A percentile compares a stretch with the other conserved stretches of the same genome.
Evolutionary conservation across 2,888 invertebrate species (phyloP).

Genomic region (Gastracanthus pulcherrimus): DNA sequence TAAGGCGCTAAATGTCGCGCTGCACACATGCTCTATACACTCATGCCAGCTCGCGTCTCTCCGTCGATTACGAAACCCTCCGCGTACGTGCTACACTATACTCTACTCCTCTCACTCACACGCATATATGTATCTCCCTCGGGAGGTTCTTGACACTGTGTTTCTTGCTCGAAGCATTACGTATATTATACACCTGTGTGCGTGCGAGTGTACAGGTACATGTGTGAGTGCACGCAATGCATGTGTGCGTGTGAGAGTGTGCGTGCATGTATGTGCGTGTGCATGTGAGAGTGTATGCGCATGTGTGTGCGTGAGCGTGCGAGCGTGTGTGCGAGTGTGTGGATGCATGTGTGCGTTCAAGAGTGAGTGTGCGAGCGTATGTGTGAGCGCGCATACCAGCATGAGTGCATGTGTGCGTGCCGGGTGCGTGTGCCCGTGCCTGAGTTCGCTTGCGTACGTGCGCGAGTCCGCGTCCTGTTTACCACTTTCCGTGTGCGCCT

Average conservation of each 20-base stretch:
- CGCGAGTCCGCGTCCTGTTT: neutral
- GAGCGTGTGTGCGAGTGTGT: too few relatives aligned
- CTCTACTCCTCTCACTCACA: neutral
- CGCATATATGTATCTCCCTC: too few relatives aligned
- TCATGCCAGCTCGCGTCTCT: neutral
- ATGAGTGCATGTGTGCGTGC: too few relatives aligned
- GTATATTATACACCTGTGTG: neutral
- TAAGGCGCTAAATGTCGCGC: constrained; percentile 31
- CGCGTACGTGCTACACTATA: neutral
- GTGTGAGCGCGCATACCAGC: too few relatives aligned
- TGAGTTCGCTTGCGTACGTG: neutral
- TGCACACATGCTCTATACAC: too few relatives aligned
- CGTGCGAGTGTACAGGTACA: neutral
- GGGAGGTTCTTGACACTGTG: constrained; percentile 36
- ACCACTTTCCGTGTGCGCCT: too few relatives aligned
- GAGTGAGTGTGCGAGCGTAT: too few relatives aligned
- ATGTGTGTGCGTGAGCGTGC: neutral
- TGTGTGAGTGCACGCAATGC: neutral
- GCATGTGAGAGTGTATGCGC: too few relatives aligned
- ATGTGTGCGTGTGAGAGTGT: too few relatives aligned
- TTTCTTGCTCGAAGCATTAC: neutral
- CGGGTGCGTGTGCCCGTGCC: too few relatives aligned
- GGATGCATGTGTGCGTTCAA: too few relatives aligned
- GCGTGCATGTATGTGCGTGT: too few relatives aligned
- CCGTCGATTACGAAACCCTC: constrained; percentile 7